These are phyloP conservation scores for Phania funesta DNA, from an alignment of 2,888 invertebrate species.

Conservation along the genomic window DNA sequence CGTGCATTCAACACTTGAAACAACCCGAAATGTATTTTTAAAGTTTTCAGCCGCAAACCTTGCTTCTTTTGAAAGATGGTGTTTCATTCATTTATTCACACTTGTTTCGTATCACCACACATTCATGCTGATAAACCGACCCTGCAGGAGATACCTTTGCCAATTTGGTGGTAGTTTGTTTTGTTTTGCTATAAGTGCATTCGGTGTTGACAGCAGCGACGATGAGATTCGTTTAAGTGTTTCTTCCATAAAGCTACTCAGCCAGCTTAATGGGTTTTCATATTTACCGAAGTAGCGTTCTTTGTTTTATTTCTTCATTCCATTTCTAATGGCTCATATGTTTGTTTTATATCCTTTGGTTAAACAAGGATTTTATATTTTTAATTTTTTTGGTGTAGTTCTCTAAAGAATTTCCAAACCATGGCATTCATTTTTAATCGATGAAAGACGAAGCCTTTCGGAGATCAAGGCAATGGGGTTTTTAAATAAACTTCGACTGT, in stretches of 20 bases:
- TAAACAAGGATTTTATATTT: slow-evolving; percentile 55
- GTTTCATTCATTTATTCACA: slow-evolving; percentile 27
- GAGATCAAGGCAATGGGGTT: too few species aligned
- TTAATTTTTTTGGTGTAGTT: neutral
- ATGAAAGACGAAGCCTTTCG: too few species aligned
- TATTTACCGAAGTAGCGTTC: neutral
- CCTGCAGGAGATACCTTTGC: slow-evolving; percentile 5
- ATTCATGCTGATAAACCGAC: slow-evolving; percentile 37
- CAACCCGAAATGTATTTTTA: neutral
- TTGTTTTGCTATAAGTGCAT: slow-evolving; percentile 19
- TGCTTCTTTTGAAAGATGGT: neutral
- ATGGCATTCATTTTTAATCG: too few species aligned
- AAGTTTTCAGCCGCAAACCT: neutral
- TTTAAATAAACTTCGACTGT: too few species aligned
- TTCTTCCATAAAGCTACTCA: slow-evolving; percentile 12
- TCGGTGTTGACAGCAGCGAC: slow-evolving; percentile 53
- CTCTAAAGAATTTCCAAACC: neutral
- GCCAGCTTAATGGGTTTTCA: slow-evolving; percentile 45
- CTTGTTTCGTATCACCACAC: neutral
- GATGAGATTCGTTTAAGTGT: slow-evolving; percentile 38
- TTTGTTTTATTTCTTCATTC: neutral
- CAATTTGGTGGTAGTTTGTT: neutral
- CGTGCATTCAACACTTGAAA: slow-evolving; percentile 34
- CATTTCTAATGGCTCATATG: slow-evolving; percentile 36
- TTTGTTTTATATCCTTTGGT: slow-evolving; percentile 64